Base-by-base conservation (phyloP, 2,797 vertebrate genomes). In the Coregonus ussuriensis region DNA sequence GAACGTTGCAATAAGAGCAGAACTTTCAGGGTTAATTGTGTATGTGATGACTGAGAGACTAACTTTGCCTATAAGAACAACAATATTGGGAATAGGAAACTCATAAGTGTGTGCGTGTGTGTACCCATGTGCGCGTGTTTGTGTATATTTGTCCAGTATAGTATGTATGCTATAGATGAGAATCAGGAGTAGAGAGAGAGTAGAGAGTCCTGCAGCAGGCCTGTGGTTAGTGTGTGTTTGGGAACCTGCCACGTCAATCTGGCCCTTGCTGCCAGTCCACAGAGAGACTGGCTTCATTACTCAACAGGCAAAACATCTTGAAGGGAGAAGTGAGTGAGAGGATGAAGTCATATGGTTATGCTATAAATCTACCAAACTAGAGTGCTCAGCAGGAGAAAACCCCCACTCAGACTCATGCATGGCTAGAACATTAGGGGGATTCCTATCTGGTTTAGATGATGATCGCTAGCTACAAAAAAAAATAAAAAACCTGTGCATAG, bases 311-410 rank as follows among this genome's bases (percentile, higher is more conserved):
- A 78, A 87, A 74, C 82, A 85, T 92, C 79, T 82, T 85, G 82
- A 84, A 83, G 82, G 51, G 80, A 89, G 84, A 83, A 82, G 76
- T 41, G 71, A 86, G 83, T 41, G 71, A 86, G 83, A 83, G 53
- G 81, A 89, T 92, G 88, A 91, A 92, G 86, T 92, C 89, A 89
- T 88, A 83, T 78, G 69, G 51, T 79, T 82, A 85, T 71, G 81
- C 83, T 83, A 78, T 81, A 82, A 90, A 89, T 76, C 79, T 81
- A 78, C 77, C 83, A 86, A 88, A 87, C 75, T 47, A 73, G 29
- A 83, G 79, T 76, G 79, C 86, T 89, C 82, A 81, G 80, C 59
- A 74, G 70, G 67, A 87, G 25, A 65, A 71, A 82, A 76, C 51
- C 77, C 65, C 72, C 67, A n/a, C 41, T 68, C 74, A 73, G 72